A percentile compares a stretch with the other conserved stretches of the same genome.
Conservation (phyloP, 92 coral and sea anemone species). For the Zoanthus gigantus region DNA sequence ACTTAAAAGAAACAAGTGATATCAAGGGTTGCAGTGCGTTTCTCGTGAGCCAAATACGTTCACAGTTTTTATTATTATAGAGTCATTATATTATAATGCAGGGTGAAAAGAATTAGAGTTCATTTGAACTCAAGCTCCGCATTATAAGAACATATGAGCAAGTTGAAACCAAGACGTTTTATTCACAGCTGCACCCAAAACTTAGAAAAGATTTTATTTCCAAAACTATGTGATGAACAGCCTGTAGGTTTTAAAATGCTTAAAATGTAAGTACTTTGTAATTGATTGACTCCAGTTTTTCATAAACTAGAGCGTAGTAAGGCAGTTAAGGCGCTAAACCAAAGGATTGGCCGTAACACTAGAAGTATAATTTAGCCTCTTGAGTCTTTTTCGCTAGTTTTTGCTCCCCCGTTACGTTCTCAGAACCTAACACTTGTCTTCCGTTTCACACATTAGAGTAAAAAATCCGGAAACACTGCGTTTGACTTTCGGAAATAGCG, state of each 20-base stretch:
- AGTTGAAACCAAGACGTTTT: not conserved
- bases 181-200: not conserved
- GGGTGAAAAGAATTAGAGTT: not conserved
- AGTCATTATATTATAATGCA: not conserved
- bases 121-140: not conserved
- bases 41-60: not conserved
- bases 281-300: too few relatives aligned
- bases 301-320: too few relatives aligned
- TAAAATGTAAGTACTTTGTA: too few relatives aligned
- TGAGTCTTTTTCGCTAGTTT: too few relatives aligned
- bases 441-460: not conserved
- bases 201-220: not conserved
- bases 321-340: too few relatives aligned
- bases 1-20: not conserved
- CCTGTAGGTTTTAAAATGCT: too few relatives aligned
- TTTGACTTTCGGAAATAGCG: not conserved
- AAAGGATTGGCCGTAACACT: too few relatives aligned
- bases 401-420: too few relatives aligned
- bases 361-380: too few relatives aligned
- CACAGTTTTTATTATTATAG: not conserved
- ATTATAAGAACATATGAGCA: not conserved
- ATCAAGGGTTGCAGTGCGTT: not conserved
- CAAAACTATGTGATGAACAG: too few relatives aligned
- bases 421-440: too few relatives aligned
- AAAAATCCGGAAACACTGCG: not conserved